Conservation (phyloP, 2,797 vertebrate genomes). For the Vespertilio murinus region DNA sequence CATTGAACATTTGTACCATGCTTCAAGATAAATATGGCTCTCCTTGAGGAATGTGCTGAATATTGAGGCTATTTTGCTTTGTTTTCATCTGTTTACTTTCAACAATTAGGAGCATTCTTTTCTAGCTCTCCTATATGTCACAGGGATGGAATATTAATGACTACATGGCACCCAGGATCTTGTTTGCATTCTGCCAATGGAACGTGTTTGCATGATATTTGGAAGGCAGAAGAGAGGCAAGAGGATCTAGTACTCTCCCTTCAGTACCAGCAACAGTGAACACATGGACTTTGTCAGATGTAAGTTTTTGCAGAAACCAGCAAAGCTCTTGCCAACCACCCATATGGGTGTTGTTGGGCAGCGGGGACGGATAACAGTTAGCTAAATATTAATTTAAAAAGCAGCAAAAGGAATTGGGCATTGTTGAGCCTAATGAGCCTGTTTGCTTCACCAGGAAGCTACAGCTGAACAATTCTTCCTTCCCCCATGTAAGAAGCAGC, state of each 20-base stretch:
- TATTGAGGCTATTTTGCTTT: not conserved
- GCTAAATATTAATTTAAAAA: not conserved
- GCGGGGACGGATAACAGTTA: not conserved
- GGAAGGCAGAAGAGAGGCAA: not conserved
- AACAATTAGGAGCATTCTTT: not conserved
- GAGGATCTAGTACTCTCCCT: not conserved
- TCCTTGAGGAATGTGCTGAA: not conserved
- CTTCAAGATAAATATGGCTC: not conserved
- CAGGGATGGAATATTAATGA: not conserved
- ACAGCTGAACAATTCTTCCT: not conserved
- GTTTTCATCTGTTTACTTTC: not conserved
- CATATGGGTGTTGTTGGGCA: not conserved
- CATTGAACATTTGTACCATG: not conserved
- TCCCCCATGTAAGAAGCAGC: not conserved
- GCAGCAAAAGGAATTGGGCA: not conserved
- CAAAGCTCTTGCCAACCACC: not conserved
- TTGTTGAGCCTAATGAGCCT: not conserved
- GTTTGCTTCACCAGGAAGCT: not conserved
- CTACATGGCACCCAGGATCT: not conserved
- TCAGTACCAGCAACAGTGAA: not conserved
- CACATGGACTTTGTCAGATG: not conserved
- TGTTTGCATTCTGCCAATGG: not conserved
- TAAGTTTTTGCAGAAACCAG: not conserved
- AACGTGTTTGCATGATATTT: not conserved
- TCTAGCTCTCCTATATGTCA: not conserved